phyloP scores from a whole-genome alignment of 2,113 vertebrate species.

The Tragelaphus buxtoni region DNA sequence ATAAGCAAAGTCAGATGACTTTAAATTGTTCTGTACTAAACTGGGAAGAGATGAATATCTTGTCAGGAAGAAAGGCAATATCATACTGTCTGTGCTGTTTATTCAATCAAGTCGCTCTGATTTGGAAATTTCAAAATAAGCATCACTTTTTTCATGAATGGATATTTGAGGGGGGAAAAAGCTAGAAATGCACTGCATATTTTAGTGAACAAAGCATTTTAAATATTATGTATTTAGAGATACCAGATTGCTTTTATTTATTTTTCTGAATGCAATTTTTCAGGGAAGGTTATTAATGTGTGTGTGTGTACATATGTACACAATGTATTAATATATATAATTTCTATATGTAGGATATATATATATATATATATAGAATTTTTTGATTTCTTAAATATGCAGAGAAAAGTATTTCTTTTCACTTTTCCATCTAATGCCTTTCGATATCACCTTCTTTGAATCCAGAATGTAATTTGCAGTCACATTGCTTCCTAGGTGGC shows the following conservation, averaged over 20 bases:
- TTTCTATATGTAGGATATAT: no score
- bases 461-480: background rate
- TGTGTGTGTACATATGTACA: background rate
- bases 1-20: background rate
- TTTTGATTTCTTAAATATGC: background rate
- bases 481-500: background rate
- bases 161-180: background rate
- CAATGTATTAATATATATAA: background rate
- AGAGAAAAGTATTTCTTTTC: conserved; percentile 16
- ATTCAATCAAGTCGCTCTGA: conserved; percentile 10
- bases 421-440: background rate
- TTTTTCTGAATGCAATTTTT: background rate
- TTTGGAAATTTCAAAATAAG: conserved; percentile 48
- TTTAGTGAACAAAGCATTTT: background rate
- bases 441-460: conserved; percentile 7
- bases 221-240: background rate
- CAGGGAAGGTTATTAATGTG: background rate
- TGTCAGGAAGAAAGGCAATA: conserved; percentile 9
- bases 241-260: background rate
- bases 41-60: background rate
- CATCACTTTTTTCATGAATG: background rate
- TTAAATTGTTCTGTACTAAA: background rate
- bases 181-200: background rate
- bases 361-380: background rate
- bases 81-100: background rate